These are phyloP conservation scores for Hybognathus amarus DNA, from an alignment of 2,797 vertebrate genomes.

Conservation along the genomic window DNA sequence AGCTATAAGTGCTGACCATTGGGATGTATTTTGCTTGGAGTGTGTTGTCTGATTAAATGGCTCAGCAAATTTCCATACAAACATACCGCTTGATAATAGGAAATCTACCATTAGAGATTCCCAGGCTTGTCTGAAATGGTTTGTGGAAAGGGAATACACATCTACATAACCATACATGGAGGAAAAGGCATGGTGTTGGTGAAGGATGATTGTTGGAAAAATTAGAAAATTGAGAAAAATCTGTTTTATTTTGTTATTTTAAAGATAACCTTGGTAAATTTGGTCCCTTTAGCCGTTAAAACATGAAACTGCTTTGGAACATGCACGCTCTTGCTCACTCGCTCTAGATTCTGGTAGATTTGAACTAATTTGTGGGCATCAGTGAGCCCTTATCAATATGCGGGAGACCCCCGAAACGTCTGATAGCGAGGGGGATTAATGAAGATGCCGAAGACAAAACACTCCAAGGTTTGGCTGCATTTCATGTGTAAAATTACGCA, in stretches of 20 bases:
- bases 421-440: too few relatives aligned
- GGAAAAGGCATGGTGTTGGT: neutral
- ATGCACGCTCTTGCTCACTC: too few relatives aligned
- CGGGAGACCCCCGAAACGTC: too few relatives aligned
- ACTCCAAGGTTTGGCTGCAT: too few relatives aligned
- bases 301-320: neutral
- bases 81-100: constrained; percentile 28
- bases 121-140: constrained; percentile 34
- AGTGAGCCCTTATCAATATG: too few relatives aligned
- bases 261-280: neutral
- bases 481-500: too few relatives aligned
- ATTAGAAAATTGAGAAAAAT: neutral
- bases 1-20: constrained; percentile 53
- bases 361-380: too few relatives aligned
- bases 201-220: neutral
- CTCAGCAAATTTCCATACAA: constrained; percentile 54
- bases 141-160: constrained; percentile 42
- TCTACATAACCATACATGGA: constrained; percentile 10
- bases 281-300: neutral
- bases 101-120: constrained; percentile 43
- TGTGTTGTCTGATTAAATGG: constrained; percentile 51
- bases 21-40: constrained; percentile 42
- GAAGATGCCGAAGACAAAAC: too few relatives aligned
- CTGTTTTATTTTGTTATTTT: neutral
- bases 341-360: too few relatives aligned